Evolutionary conservation across 1,140 invertebrate genomes (phyloP), one percentile per base, ranked within the genome.

Genomic region (Drosophila elegans): DNA sequence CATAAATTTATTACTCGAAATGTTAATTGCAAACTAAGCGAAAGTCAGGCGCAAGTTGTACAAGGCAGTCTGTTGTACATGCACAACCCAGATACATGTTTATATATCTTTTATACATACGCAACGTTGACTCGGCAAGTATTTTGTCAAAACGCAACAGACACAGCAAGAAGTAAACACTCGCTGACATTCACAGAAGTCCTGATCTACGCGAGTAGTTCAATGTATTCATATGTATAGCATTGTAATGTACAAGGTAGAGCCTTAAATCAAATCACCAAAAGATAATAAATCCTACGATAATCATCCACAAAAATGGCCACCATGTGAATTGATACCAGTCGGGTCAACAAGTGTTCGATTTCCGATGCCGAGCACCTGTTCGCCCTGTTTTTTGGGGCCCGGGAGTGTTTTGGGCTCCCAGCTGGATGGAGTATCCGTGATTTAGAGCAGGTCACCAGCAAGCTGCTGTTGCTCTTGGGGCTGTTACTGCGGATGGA

Each of bases 191-290:
- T 69, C n/a, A 27, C 34, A 32, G 12, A 46, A 55, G 16, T 32
- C 49, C 67, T 68, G 67, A 71, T 56, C 63, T 56, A 68, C 49
- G 51, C 21, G 3, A 69, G 67, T 71, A 41, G 51, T 36, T 57
- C 64, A 34, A 55, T 56, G 64, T 69, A 71, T 71, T 71, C 56
- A 56, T 71, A 56, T 69, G 46, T 71, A 56, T 69, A 71, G 69
- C 67, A 71, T 69, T 69, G 64, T 71, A 69, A 69, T 69, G 67
- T 71, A 69, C 67, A 71, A 69, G 51, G 67, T 71, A 71, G 64
- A 71, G 67, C 67, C 67, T 71, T 71, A 71, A 71, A 71, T 71
- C 67, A 71, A 71, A 69, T 71, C 64, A 71, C 67, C 67, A 71
- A 71, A 71, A 36, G 67, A 69, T 71, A 71, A 71, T 71, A 71